These are phyloP conservation scores for Leptopilina syphax DNA, from an alignment of 2,888 invertebrate species.

Conservation along the genomic window DNA sequence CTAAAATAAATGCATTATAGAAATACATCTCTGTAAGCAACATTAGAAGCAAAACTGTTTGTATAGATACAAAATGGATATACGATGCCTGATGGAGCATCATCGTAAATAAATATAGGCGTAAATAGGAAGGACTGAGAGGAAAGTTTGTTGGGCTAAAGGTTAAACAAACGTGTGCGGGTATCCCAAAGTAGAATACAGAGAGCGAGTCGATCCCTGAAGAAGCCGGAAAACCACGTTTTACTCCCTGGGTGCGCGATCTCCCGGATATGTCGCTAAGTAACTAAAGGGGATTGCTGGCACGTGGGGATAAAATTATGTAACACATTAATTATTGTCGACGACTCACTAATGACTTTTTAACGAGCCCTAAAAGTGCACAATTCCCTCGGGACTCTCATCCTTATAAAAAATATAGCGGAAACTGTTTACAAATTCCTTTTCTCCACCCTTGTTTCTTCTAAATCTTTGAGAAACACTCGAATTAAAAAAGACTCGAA, in stretches of 20 bases:
- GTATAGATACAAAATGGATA: not conserved
- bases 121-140: not conserved
- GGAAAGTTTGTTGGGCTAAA: conserved; percentile 15
- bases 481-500: no score
- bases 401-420: not conserved
- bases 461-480: no score
- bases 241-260: conserved; percentile 3
- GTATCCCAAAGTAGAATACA: conserved; percentile 13
- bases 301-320: conserved; percentile 38
- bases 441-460: not conserved
- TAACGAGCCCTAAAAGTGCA: conserved; percentile 61
- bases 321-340: conserved; percentile 57
- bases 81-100: conserved; percentile 17
- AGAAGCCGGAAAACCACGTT: conserved; percentile 3
- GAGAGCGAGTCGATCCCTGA: conserved; percentile 20
- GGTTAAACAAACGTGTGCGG: conserved; percentile 13
- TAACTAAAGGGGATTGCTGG: not conserved
- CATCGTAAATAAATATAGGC: conserved; percentile 33
- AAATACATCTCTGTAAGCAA: no score
- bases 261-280: conserved; percentile 29
- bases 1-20: not conserved
- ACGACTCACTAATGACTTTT: conserved; percentile 62
- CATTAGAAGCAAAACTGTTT: no score
- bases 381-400: not conserved
- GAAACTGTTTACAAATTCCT: conserved; percentile 11